Conservation (phyloP, 30 jellyfish, hydroid and myxozoan genomes). For the Aurelia sp. region DNA sequence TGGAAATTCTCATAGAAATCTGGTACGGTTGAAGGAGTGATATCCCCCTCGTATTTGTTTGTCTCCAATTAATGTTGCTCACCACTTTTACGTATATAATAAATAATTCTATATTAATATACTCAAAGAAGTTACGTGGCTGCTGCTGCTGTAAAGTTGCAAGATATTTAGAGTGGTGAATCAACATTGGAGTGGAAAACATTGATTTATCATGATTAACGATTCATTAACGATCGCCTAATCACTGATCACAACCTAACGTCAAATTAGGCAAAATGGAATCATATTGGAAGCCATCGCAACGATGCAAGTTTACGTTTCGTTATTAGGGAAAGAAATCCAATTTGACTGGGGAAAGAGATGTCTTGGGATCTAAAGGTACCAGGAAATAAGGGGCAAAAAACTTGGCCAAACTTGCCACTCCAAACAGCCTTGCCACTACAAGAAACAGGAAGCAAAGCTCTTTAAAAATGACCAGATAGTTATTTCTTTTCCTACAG, state of each 20-base stretch:
- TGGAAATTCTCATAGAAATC: no score
- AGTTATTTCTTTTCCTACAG: no score
- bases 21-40: no score
- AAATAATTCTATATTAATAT: conserved; percentile 50
- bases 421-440: no score
- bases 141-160: conserved; percentile 46
- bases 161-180: conserved; percentile 63
- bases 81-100: conserved; percentile 53
- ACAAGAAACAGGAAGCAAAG: no score
- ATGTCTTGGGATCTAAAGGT: no score
- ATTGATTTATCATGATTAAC: conserved; percentile 13
- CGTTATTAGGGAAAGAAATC: no score
- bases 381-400: no score
- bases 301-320: not conserved
- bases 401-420: no score
- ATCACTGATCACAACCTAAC: conserved; percentile 24
- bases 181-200: conserved; percentile 15
- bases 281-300: conserved; percentile 34
- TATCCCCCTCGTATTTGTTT: not conserved
- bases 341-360: no score
- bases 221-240: conserved; percentile 42
- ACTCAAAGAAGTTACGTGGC: not conserved
- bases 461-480: no score
- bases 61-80: conserved; percentile 28
- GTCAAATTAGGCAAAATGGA: conserved; percentile 1